These are phyloP conservation scores for Atherinomorus stipes DNA, from an alignment of 2,113 vertebrate species.

Conservation along the genomic window DNA sequence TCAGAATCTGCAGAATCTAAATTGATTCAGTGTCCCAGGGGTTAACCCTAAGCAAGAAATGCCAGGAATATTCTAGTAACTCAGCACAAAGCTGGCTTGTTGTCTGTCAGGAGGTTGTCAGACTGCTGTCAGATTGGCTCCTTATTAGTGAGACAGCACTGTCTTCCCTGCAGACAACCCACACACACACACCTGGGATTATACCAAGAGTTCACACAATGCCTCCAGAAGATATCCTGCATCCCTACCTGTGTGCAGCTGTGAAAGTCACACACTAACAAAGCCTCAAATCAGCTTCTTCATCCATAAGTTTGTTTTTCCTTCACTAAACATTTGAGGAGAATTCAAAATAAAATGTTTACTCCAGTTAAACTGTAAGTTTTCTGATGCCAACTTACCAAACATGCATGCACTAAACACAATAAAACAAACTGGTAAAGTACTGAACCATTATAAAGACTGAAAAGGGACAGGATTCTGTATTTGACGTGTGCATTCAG, in stretches of 20 bases:
- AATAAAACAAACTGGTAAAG: not conserved
- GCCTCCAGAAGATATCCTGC: conserved; percentile 11
- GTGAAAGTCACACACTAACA: conserved; percentile 14
- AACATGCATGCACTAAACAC: not conserved
- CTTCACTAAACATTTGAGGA: not conserved
- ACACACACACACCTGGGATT: conserved; percentile 44
- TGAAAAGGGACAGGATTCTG: not conserved
- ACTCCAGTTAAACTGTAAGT: not conserved
- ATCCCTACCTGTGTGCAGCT: conserved; percentile 5
- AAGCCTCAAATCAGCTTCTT: conserved; percentile 15
- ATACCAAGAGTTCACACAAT: conserved; percentile 17
- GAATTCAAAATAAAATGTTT: not conserved
- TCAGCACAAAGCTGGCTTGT: conserved; percentile 68
- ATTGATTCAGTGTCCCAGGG: conserved; percentile 61
- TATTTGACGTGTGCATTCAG: not conserved
- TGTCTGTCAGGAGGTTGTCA: conserved; percentile 73
- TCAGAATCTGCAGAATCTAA: conserved; percentile 63
- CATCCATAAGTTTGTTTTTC: conserved; percentile 4
- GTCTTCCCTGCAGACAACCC: conserved; percentile 50
- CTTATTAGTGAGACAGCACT: conserved; percentile 65
- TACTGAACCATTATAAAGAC: not conserved
- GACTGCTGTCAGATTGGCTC: conserved; percentile 57
- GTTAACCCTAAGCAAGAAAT: conserved; percentile 64
- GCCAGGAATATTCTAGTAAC: conserved; percentile 70
- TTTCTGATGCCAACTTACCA: not conserved